Evolutionary conservation across 2,113 vertebrate genomes (phyloP), one percentile per base, ranked within the genome.

Genomic region (Atlantisia rogersi): DNA sequence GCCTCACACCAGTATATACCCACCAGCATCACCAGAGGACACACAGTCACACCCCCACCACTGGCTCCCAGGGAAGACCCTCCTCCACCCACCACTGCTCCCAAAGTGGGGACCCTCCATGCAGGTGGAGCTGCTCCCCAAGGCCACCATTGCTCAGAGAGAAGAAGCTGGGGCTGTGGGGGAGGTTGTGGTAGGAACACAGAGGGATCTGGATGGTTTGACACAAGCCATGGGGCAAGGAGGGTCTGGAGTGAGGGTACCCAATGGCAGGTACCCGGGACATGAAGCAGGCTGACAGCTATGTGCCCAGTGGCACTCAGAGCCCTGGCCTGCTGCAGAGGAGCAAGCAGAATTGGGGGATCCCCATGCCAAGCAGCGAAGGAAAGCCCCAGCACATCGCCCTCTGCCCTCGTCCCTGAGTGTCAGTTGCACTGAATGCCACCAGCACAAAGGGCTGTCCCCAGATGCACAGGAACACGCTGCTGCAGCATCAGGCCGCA

Each of bases 171-270:
- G 12, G 31, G 73, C 32, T 48, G 24, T 4, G 63, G 50, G 37
- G 22, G 25, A 82, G 53, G 46, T 14, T 1, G 6, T 2, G 1
- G 28, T 24, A 82, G 69, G 19, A 82, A 68, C 84, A 35, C 22
- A 2, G 1, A 63, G 37, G 35, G 37, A n/a, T 52, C 35, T 11
- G 2, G 8, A 32, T 68, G 17, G 31, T 59, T 73, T 68, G 26
- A 19, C 26, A 29, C 0, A 0, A 37, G 12, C 52, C 9, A 25
- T 0, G 0, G 7, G 24, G 12, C 44, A 62, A 59, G 48, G 71
- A 40, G 15, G 22, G n/a, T 44, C 50, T 21, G 42, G 32, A 3
- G 4, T 0, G 14, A 58, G 8, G 11, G 16, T 7, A 31, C 63
- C 21, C 50, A 20, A 14, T 10, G 3, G 26, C 15, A 48, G 55